Base-by-base conservation (phyloP, 2,797 vertebrate species). In the Manis javanica region DNA sequence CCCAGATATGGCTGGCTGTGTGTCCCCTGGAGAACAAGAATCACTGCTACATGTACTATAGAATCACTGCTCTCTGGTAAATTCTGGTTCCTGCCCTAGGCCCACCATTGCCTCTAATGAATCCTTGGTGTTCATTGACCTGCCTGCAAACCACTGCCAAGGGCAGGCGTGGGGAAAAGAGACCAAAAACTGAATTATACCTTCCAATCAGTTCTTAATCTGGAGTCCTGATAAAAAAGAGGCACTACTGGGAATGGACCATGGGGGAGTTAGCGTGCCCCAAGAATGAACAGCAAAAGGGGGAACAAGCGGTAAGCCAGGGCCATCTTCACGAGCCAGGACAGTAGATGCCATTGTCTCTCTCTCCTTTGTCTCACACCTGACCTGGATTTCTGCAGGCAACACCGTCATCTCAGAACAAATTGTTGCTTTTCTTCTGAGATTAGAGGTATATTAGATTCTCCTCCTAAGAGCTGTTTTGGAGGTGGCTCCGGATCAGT, bases 321-420 rank as follows among this genome's bases (percentile, higher is more conserved):
- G 64, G 79, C 46, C 13, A 5, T 71, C 46, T 18, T 63, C 26
- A 4, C 81, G 46, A 0, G 7, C n/a, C 1, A 37, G 39, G 68
- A 96, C 84, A 88, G 75, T 14, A 5, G 4, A 61, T 42, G 31
- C 86, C 49, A 31, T 87, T 96, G 84, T 96, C 66, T 77, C 59
- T 39, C 18, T 83, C 46, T 23, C 18, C 63, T 74, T 86, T 78
- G 51, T 95, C 10, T 95, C 49, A 23, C 34, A 0, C 66, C 63
- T 61, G 96, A 94, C 95, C 95, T 97, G 79, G 31, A 77, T 95
- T 85, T 96, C 86, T 87, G 82, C 68, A 71, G 87, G 75, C 81
- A 42, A 68, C 7, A 39, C 90, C 89, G 77, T 82, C 4, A 24
- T 46, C 72, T 75, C 42, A 19, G 72, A n/a, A 75, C 31, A 13